Percentiles rank a stretch among this genome's conserved stretches.
Conservation (phyloP, 1,140 invertebrate species). For the Trichoplusia ni region DNA sequence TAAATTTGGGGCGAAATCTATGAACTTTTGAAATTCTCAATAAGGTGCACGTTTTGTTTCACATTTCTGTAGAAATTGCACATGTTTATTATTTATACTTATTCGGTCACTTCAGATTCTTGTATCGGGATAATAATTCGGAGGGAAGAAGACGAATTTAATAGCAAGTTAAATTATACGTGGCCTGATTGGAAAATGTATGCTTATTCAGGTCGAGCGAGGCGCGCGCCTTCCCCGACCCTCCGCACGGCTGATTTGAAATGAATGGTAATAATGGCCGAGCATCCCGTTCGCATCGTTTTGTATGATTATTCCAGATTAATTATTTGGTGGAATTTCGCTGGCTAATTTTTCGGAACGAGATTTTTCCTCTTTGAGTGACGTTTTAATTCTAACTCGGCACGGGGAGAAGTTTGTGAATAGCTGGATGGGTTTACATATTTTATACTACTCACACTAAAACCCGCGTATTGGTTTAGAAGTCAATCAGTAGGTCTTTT, state of each 20-base stretch:
- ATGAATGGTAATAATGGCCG: constrained; percentile 80
- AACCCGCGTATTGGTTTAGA: too few relatives aligned
- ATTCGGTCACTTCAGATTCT: constrained; percentile 41
- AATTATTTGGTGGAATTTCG: constrained; percentile 81
- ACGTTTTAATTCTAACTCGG: constrained; percentile 78
- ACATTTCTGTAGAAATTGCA: constrained; percentile 35
- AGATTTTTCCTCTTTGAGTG: constrained; percentile 80
- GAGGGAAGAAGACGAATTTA: constrained; percentile 80
- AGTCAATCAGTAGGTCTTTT: too few relatives aligned
- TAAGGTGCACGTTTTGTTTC: constrained; percentile 12
- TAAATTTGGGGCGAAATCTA: constrained; percentile 65
- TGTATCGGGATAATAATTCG: constrained; percentile 76
- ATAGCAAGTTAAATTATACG: constrained; percentile 81
- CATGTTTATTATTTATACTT: too few relatives aligned
- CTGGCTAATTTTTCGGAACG: constrained; percentile 80
- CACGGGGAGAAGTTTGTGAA: constrained; percentile 48
- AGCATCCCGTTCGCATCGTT: constrained; percentile 79
- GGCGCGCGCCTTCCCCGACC: constrained; percentile 59
- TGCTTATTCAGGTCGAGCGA: constrained; percentile 77
- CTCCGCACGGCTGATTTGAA: constrained; percentile 79
- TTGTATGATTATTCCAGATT: constrained; percentile 82
- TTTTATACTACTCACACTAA: too few relatives aligned
- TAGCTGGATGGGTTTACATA: too few relatives aligned
- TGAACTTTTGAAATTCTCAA: constrained; percentile 47
- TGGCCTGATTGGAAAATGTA: constrained; percentile 81